These are phyloP conservation scores for Blomia tropicalis DNA, from an alignment of 2,888 invertebrate species.

Conservation along the genomic window DNA sequence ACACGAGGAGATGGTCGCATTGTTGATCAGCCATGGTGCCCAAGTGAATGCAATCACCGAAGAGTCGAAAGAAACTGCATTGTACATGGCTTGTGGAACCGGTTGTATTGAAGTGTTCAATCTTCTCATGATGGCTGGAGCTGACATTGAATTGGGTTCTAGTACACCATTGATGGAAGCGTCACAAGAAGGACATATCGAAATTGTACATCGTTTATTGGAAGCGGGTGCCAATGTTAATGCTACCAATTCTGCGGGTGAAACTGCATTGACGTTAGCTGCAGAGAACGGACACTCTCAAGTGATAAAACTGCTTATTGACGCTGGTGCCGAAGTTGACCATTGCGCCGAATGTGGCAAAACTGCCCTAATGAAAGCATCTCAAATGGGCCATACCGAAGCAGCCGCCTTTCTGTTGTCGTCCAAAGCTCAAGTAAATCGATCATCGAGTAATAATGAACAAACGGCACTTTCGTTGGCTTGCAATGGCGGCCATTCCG, in stretches of 20 bases:
- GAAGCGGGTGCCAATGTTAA: conserved; percentile 72
- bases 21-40: conserved; percentile 76
- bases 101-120: conserved; percentile 89
- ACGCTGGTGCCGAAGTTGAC: conserved; percentile 77
- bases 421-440: conserved; percentile 68
- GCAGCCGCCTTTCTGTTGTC: conserved; percentile 87
- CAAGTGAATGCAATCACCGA: conserved; percentile 96
- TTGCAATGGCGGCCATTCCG: conserved; percentile 85
- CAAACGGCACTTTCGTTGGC: conserved; percentile 91
- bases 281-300: conserved; percentile 98
- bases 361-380: conserved; percentile 96
- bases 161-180: conserved; percentile 98
- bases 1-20: conserved; percentile 92
- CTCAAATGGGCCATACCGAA: conserved; percentile 83
- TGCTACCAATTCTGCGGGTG: conserved; percentile 83
- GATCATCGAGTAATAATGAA: conserved; percentile 72
- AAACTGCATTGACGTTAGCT: conserved; percentile 89
- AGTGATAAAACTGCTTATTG: conserved; percentile 77
- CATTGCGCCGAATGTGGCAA: conserved; percentile 92
- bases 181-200: conserved; percentile 89
- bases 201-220: conserved; percentile 70
- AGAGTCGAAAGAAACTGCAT: conserved; percentile 91
- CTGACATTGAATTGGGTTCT: conserved; percentile 80
- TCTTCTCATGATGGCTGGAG: conserved; percentile 83
- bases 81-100: conserved; percentile 82